Base-by-base conservation (phyloP, 2,888 invertebrate genomes). In the Microplitis deprimator region DNA sequence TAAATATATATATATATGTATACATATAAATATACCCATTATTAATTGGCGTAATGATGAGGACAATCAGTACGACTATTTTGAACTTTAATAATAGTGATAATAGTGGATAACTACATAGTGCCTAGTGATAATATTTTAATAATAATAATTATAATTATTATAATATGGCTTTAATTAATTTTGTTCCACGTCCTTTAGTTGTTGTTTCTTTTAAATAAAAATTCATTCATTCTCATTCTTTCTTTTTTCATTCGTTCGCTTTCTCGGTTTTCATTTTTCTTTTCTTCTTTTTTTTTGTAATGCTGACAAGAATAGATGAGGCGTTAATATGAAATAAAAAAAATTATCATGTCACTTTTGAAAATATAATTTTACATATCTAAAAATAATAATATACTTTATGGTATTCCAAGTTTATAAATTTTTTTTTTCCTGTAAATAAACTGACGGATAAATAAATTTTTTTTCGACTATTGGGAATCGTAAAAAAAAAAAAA, bases 31-130 rank as follows among this genome's bases (percentile, higher is more conserved):
- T 29, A 29, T 29, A 29, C 29, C 29, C 50, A 13, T 50, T 13
- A 50, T 50, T 50, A 50, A 62, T 80, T 77, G 83, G 82, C 83
- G 82, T 84, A 83, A 87, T 85, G 86, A 86, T 81, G 83, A 85
- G 83, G 85, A 88, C 85, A 85, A 87, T 85, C 85, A 86, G 85
- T 84, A 85, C 83, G 81, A 85, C 85, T 85, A 84, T 83, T 82
- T 79, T 69, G 82, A 83, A 81, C 38, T 78, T 76, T 80, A 81
- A 86, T 83, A 85, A 83, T 87, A 88, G 86, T 87, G 85, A 87
- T 87, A 87, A 87, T 87, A 87, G 83, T 86, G 85, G 85, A 84
- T 73, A 86, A 80, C 87, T 87, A 87, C 87, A 82, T 87, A 87
- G 85, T 87, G 85, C 85, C 86, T 88, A 88, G 82, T 50, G 61